These are phyloP conservation scores for Lytechinus variegatus DNA, from an alignment of 35 echinoderm and acorn worm genomes.

Conservation along the genomic window DNA sequence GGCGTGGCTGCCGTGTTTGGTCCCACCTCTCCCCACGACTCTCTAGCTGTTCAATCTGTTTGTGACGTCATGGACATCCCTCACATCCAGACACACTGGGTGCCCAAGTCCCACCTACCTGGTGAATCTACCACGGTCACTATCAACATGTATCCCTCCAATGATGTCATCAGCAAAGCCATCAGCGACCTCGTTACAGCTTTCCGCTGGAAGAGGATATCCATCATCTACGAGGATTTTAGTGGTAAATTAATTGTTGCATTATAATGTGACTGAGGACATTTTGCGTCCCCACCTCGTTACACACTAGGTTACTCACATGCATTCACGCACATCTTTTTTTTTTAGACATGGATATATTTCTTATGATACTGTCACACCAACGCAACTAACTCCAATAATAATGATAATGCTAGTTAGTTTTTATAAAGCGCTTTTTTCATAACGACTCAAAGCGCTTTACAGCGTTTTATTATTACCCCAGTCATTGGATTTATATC, in stretches of 20 bases:
- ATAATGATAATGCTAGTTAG: too few relatives aligned
- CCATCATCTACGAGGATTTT: conserved; percentile 62
- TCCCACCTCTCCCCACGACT: conserved; percentile 32
- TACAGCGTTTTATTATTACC: too few relatives aligned
- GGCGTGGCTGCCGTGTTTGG: conserved; percentile 67
- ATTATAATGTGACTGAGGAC: too few relatives aligned
- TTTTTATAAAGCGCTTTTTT: too few relatives aligned
- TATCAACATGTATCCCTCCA: conserved; percentile 58
- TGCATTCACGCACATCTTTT: too few relatives aligned
- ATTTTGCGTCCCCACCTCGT: too few relatives aligned
- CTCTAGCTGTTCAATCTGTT: conserved; percentile 50
- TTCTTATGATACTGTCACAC: too few relatives aligned
- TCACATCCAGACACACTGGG: conserved; percentile 59
- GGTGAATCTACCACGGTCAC: background rate
- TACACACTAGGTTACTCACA: too few relatives aligned
- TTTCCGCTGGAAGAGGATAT: conserved; percentile 56
- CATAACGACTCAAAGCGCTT: too few relatives aligned
- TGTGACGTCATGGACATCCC: conserved; percentile 57
- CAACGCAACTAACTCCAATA: too few relatives aligned
- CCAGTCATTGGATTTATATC: too few relatives aligned
- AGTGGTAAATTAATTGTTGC: conserved; percentile 37
- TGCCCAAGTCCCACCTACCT: background rate
- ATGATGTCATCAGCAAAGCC: conserved; percentile 19
- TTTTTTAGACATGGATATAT: too few relatives aligned
- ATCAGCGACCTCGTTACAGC: conserved; percentile 12